These are phyloP conservation scores for Dromiciops gliroides DNA, from an alignment of 2,113 vertebrate species.

Conservation along the genomic window DNA sequence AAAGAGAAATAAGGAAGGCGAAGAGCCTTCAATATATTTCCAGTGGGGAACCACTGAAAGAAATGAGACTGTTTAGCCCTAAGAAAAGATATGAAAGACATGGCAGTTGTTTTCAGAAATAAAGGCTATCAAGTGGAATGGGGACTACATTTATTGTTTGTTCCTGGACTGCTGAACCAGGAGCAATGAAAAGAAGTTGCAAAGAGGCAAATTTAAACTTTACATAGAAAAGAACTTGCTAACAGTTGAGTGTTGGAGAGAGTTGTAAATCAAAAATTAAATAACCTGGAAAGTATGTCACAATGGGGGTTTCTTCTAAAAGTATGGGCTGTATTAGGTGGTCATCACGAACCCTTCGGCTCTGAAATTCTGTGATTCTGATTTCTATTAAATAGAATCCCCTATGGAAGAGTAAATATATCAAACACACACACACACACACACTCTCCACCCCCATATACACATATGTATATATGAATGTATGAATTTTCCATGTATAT, in stretches of 20 bases:
- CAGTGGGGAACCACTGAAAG: not conserved
- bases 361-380: not conserved
- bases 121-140: not conserved
- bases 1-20: not conserved
- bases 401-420: no score
- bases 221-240: not conserved
- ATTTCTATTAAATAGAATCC: no score
- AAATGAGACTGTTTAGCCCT: not conserved
- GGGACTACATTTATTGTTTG: not conserved
- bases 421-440: not conserved
- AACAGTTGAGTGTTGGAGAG: not conserved
- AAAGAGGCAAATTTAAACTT: not conserved
- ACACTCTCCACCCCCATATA: no score
- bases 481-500: no score
- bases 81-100: not conserved
- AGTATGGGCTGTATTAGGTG: not conserved
- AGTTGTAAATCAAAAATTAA: not conserved
- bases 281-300: not conserved
- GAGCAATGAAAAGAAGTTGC: not conserved
- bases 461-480: no score
- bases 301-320: not conserved
- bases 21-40: not conserved
- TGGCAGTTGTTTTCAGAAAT: not conserved
- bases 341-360: not conserved
- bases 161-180: not conserved